Base-by-base conservation (phyloP, 2,113 vertebrate species). In the Bufo bufo region DNA sequence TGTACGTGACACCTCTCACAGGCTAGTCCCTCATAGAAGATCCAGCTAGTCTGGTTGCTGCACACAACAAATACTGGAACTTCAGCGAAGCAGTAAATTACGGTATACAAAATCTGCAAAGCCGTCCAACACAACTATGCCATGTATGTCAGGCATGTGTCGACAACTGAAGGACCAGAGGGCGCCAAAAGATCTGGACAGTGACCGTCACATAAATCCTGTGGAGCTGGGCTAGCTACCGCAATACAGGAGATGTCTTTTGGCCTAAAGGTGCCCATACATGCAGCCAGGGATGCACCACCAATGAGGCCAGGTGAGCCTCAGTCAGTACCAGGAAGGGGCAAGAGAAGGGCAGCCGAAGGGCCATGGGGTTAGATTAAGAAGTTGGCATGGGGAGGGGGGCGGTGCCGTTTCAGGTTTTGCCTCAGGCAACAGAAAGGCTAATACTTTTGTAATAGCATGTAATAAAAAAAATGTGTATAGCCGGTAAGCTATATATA, bases 31-130 rank as follows among this genome's bases (percentile, higher is more conserved):
- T 61, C 84, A 17, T 23, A 47, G 23, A 6, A 49, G 71, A 77
- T 49, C 72, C 84, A 77, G 56, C 65, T 45, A 5, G 10, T 85
- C 84, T 59, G 33, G 50, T 74, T 61, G 33, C 50, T 52, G 45
- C 23, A 59, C 2, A 80, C 33, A 45, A 50, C n/a, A 58, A 71
- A 74, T 75, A 63, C n/a, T 59, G 71, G 14, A 45, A 4, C 77
- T 43, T 85, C 84, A 50, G 16, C 16, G 84, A 77, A 77, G 84
- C 84, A 58, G 17, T 85, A 74, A 58, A 4, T 77, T 45, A 63
- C 61, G n/a, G n/a, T n/a, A n/a, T n/a, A 45, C 23, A 33, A 49
- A 14, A 63, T 63, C 69, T 9, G 23, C 23, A 63, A 63, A 77
- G 33, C 16, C 65, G 69, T 52, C 50, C 74, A 23, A 49, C 58